Evolutionary conservation across 2,888 invertebrate species (phyloP), one percentile per base, ranked within the genome.

Genomic region (Cheiracanthium punctorium): DNA sequence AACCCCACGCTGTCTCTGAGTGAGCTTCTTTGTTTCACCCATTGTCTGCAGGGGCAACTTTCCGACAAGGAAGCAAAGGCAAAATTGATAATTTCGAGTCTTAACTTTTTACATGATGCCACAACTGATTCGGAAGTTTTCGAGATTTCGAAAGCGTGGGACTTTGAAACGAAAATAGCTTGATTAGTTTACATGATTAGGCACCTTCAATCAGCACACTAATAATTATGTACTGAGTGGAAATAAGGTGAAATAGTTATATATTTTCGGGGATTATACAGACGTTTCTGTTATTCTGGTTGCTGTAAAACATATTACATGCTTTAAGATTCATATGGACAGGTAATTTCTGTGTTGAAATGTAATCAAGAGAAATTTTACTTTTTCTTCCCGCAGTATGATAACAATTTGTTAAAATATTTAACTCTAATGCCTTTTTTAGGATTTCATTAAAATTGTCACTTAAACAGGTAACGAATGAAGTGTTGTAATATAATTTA

Each of bases 51-150:
- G 37, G 43, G 0, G 37, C n/a, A 33, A 48, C 8, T 41, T 71
- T n/a, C 14, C 71, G 20, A 24, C 28, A 71, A 37, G 28, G 43
- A 71, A 71, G 64, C 1, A n/a, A 69, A 8, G 69, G n/a, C 0
- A 32, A 73, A 80, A 80, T 74, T 82, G 75, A 82, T 82, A 82
- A 82, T 75, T 82, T 82, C 75, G 37, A 64, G 41, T 64, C 69
- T n/a, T 32, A 33, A 28, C 76, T 82, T 76, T 64, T 75, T 48
- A 64, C 28, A 5, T 29, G 1, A 8, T 64, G 64, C 10, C 29
- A 29, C 64, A 24, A 28, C 10, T 48, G 10, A 48, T 48, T 48
- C 43, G 10, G 10, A 48, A 48, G n/a, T 48, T 48, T 48, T 17
- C 43, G 2, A 12, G 37, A 17, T 17, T 48, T 17, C 17, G 2